phyloP scores from a whole-genome alignment of 2,888 invertebrate species.

The Synergus japonicus region DNA sequence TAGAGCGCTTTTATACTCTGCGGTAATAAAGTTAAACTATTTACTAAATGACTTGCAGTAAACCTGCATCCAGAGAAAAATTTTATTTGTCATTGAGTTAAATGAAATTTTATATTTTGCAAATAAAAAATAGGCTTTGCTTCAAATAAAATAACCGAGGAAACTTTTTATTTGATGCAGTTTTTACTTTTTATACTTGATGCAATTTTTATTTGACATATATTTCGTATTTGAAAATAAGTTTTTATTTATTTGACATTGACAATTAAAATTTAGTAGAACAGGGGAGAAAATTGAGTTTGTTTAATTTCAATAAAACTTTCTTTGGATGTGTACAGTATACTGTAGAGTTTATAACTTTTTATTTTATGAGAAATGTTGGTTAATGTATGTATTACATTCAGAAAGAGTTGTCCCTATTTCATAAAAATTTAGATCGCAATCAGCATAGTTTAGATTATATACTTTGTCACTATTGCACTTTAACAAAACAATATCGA shows the following conservation, averaged over 20 bases:
- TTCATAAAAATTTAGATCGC: slow-evolving; percentile 31
- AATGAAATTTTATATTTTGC: slow-evolving; percentile 34
- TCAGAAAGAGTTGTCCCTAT: slow-evolving; percentile 21
- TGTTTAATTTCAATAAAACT: not conserved
- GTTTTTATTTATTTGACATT: not conserved
- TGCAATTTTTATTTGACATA: slow-evolving; percentile 5
- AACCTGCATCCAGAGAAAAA: slow-evolving; percentile 7
- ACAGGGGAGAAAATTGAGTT: not conserved
- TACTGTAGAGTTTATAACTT: not conserved
- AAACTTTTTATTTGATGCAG: slow-evolving; percentile 9
- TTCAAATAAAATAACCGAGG: slow-evolving; percentile 5
- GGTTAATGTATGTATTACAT: slow-evolving; percentile 10
- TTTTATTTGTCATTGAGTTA: slow-evolving; percentile 13
- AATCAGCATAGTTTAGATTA: slow-evolving; percentile 29
- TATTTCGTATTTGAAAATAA: not conserved
- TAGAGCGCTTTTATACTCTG: slow-evolving; percentile 3
- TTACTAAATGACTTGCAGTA: slow-evolving; percentile 19
- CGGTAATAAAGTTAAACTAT: slow-evolving; percentile 20
- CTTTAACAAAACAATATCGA: slow-evolving; percentile 28
- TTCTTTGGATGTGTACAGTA: not conserved
- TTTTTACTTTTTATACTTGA: not conserved
- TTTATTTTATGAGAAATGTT: slow-evolving; percentile 19
- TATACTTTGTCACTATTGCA: slow-evolving; percentile 20
- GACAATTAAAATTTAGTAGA: not conserved
- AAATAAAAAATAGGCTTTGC: not conserved